A percentile compares a stretch with the other conserved stretches of the same genome.
Evolutionary conservation across 2,113 vertebrate genomes (phyloP).

Genomic region (Dolichallabes microphthalmus): DNA sequence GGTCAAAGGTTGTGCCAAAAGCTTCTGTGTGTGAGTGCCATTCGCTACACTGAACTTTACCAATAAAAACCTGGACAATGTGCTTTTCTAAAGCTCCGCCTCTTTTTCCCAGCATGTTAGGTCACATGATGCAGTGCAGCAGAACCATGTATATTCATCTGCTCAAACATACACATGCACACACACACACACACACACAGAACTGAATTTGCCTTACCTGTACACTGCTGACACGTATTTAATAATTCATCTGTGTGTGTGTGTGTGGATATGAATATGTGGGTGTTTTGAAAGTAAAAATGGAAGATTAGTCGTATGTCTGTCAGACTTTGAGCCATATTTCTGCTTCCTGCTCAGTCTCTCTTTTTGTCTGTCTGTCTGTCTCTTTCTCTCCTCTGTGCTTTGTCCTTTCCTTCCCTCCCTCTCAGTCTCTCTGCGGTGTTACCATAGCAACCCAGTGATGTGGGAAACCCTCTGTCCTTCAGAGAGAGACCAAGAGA

Average conservation of each 20-base stretch:
- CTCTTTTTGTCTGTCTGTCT: constrained; percentile 46
- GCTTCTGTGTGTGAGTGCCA: constrained; percentile 54
- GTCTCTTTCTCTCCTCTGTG: constrained; percentile 50
- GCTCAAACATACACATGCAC: neutral
- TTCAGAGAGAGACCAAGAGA: constrained; percentile 63
- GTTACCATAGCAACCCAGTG: constrained; percentile 78
- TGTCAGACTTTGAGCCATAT: neutral
- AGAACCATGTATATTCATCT: constrained; percentile 1
- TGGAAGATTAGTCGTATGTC: neutral
- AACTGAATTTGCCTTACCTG: neutral
- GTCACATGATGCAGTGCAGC: constrained; percentile 6
- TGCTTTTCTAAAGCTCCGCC: constrained; percentile 45
- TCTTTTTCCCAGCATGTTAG: neutral
- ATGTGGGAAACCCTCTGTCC: constrained; percentile 81
- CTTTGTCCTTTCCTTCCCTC: constrained; percentile 50
- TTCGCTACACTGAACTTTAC: constrained; percentile 54
- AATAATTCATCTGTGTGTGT: neutral
- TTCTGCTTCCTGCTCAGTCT: neutral
- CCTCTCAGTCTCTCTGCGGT: constrained; percentile 72
- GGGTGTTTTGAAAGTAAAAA: neutral
- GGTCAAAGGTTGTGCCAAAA: constrained; percentile 54
- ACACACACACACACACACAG: constrained; percentile 13
- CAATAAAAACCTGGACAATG: constrained; percentile 55
- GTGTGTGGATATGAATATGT: neutral
- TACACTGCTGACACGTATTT: neutral